Evolutionary conservation across 2,113 vertebrate species (phyloP).

Genomic region (Phalacrocorax aristotelis): DNA sequence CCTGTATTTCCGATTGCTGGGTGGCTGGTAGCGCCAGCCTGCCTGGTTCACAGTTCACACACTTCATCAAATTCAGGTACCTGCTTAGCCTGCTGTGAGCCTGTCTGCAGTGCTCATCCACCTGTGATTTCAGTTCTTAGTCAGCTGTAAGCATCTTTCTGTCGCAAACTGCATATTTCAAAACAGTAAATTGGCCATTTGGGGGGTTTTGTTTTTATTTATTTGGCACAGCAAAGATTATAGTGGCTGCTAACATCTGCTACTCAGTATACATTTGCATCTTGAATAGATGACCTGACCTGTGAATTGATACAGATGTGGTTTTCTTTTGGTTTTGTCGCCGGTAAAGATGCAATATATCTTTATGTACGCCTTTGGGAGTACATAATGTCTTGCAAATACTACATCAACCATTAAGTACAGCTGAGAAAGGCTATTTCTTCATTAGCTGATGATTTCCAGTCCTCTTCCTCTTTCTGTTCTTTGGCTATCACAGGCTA

Average conservation of each 20-base stretch:
- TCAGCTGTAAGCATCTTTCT: background rate
- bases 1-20: background rate
- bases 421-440: background rate
- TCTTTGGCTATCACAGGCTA: background rate
- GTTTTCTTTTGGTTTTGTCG: background rate
- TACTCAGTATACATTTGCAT: background rate
- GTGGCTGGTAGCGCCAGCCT: background rate
- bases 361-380: background rate
- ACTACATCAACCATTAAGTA: background rate
- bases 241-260: background rate
- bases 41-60: background rate
- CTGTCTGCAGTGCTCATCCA: background rate
- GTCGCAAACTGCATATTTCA: background rate
- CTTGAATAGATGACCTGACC: background rate
- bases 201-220: background rate
- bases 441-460: background rate
- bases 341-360: background rate
- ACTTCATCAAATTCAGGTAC: background rate
- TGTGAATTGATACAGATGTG: background rate
- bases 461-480: background rate
- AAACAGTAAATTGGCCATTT: background rate
- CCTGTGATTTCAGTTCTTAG: background rate
- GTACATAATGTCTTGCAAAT: background rate
- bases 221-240: background rate
- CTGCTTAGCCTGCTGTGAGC: background rate